Conservation (phyloP, 2,113 vertebrate genomes). For the Catharus minimus region DNA sequence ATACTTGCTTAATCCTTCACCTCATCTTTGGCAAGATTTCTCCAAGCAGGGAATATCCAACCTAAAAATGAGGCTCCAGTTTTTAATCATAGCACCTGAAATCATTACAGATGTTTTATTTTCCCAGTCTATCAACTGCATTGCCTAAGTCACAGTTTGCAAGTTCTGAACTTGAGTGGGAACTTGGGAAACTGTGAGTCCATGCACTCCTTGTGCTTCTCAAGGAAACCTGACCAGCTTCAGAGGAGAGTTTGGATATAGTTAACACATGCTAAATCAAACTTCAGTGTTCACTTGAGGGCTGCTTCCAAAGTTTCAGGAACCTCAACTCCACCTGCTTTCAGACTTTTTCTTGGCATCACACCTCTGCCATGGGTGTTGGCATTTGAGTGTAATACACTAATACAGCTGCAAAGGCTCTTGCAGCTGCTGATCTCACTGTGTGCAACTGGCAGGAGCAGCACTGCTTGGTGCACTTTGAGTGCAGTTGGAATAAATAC, state of each 20-base stretch:
- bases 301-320: constrained; percentile 11
- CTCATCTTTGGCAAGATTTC: not conserved
- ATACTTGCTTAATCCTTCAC: not conserved
- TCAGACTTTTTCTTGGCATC: constrained; percentile 38
- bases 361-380: constrained; percentile 41
- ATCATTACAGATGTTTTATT: not conserved
- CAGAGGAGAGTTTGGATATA: not conserved
- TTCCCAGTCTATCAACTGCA: not conserved
- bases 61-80: not conserved
- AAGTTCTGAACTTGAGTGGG: not conserved
- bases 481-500: constrained; percentile 49
- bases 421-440: constrained; percentile 28
- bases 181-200: not conserved
- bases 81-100: not conserved
- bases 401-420: constrained; percentile 24
- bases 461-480: constrained; percentile 18
- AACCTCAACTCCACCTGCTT: constrained; percentile 39
- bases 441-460: constrained; percentile 19
- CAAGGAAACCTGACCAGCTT: constrained; percentile 25
- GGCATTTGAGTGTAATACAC: constrained; percentile 3
- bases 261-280: constrained; percentile 37
- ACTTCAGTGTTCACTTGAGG: not conserved
- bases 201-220: not conserved
- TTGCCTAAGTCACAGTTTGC: not conserved
- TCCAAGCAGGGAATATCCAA: not conserved